Conservation (phyloP, 2,113 vertebrate genomes). For the Ochotona curzoniae region DNA sequence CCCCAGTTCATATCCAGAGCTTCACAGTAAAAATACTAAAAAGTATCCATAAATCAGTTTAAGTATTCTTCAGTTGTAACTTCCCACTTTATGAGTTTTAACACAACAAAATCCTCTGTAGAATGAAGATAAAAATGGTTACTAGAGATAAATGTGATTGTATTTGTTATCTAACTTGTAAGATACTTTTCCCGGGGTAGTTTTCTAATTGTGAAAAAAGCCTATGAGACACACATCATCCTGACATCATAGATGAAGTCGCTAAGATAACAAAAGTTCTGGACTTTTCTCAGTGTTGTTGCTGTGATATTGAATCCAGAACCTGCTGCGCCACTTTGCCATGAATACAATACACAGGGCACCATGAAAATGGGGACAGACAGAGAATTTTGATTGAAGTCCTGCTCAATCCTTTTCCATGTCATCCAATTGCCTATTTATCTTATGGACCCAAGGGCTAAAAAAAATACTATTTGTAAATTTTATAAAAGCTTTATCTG, state of each 20-base stretch:
- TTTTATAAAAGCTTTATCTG: neutral
- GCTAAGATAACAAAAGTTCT: neutral
- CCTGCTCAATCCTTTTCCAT: neutral
- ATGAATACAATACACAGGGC: neutral
- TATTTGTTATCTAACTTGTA: neutral
- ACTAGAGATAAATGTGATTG: constrained; percentile 12
- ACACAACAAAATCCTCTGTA: neutral
- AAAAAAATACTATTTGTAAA: neutral
- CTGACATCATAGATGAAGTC: neutral
- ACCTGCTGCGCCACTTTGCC: neutral
- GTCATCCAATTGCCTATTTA: neutral
- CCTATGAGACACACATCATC: neutral
- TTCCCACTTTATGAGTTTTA: constrained; percentile 19
- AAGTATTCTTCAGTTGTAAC: constrained; percentile 40
- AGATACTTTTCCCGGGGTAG: too few species aligned
- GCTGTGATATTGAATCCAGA: neutral
- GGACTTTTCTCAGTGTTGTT: neutral
- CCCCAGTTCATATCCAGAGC: neutral
- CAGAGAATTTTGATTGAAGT: neutral
- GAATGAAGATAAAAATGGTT: constrained; percentile 13
- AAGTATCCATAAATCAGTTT: constrained; percentile 13
- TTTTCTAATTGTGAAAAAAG: constrained; percentile 14
- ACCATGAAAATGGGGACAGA: neutral
- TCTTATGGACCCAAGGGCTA: neutral
- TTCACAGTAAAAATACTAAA: constrained; percentile 32